These are phyloP conservation scores for Campoplex capitator DNA, from an alignment of 2,888 invertebrate species.

Conservation along the genomic window DNA sequence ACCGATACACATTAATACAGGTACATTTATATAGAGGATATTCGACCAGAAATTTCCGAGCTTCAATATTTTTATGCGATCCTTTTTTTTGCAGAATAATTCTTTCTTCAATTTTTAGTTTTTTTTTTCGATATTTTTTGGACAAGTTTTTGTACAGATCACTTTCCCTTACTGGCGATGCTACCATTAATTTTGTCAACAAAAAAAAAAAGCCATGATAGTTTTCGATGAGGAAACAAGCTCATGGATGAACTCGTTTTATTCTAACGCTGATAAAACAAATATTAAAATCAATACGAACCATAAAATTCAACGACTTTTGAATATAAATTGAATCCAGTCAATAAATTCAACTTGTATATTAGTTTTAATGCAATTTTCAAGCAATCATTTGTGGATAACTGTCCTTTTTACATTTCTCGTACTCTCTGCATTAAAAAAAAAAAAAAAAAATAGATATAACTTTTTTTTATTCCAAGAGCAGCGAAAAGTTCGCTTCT, in stretches of 20 bases:
- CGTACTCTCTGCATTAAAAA: no score
- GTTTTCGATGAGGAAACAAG: neutral
- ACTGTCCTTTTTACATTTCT: no score
- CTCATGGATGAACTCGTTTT: neutral
- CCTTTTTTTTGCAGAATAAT: neutral
- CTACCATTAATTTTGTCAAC: neutral
- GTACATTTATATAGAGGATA: neutral
- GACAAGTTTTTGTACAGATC: neutral
- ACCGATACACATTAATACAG: conserved; percentile 57
- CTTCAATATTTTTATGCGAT: neutral
- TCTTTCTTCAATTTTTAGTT: neutral
- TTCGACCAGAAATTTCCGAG: neutral
- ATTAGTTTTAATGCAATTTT: no score
- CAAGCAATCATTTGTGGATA: no score
- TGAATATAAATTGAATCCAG: no score
- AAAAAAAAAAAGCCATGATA: neutral
- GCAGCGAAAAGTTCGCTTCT: neutral
- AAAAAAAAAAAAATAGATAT: neutral
- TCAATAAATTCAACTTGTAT: no score
- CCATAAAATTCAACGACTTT: no score
- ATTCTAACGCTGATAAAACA: no score
- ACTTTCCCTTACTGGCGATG: neutral
- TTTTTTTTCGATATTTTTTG: neutral
- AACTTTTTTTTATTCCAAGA: neutral
- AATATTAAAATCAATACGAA: neutral